Base-by-base conservation (phyloP, 2,797 vertebrate species). In the Brachyalestes nurse region DNA sequence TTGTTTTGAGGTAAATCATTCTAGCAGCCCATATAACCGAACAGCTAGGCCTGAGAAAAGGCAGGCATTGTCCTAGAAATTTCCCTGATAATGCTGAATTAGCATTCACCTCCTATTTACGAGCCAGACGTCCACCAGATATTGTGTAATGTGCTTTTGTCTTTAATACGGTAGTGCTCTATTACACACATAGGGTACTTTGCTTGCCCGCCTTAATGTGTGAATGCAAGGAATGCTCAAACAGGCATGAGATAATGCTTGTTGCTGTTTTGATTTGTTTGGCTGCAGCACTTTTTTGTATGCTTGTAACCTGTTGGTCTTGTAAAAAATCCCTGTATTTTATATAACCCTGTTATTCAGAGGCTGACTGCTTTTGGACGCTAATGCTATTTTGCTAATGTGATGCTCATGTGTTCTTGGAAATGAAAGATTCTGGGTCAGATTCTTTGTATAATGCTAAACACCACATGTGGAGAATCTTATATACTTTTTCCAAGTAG, bases 291-390 rank as follows among this genome's bases (percentile, higher is more conserved):
- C 62, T 83, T 87, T 85, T 88, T 83, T 53, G 65, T 86, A 80
- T 78, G 88, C 90, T 88, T 90, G 79, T 85, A 89, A 88, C 87
- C 77, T 91, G 89, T 87, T 91, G 82, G 88, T 76, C 88, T 91
- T 92, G 86, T 92, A 88, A 34, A 34, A 90, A 81, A 82, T 87
- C 81, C 75, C 88, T 87, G 72, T 69, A 34, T 84, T 90, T 90
- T 88, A 85, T 89, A 83, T 86, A 87, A 91, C 88, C 82, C 89
- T 90, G 91, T 90, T 84, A 91, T 86, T 93, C 90, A 86, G 82
- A 65, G 82, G 82, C 86, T 87, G 78, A 89, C 88, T 86, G 91
- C 88, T 89, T 91, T 91, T 89, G 88, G 83, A 88, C 82, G 86
- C 88, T 90, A 87, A 92, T 86, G 85, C 77, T 81, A 45, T 73